Conservation (phyloP, 2,888 invertebrate genomes). For the Sepiola atlantica region DNA sequence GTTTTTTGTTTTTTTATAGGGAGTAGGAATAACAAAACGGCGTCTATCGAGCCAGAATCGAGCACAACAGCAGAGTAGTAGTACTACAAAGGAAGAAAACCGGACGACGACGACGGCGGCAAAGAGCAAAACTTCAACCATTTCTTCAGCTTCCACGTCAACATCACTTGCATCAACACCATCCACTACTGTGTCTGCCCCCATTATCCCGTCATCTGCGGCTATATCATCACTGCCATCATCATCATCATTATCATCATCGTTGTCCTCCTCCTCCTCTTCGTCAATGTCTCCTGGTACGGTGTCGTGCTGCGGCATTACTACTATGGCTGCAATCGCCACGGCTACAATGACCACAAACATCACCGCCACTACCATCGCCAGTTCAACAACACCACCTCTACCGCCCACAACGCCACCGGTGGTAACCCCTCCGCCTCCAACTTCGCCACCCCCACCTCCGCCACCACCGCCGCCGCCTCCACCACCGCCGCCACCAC, state of each 20-base stretch:
- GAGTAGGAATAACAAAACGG: neutral
- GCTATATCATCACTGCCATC: neutral
- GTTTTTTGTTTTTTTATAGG: neutral
- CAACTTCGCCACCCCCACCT: slow-evolving; percentile 51
- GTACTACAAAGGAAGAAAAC: slow-evolving; percentile 33
- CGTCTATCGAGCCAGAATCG: slow-evolving; percentile 39
- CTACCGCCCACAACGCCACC: slow-evolving; percentile 47
- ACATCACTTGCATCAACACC: slow-evolving; percentile 13
- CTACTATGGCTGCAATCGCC: neutral
- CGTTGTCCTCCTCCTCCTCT: neutral
- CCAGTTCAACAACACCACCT: neutral
- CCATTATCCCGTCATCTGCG: neutral
- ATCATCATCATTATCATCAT: neutral
- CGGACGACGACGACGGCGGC: neutral
- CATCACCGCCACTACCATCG: neutral
- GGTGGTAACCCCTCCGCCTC: neutral
- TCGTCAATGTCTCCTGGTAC: neutral
- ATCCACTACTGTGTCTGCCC: neutral
- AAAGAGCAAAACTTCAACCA: slow-evolving; percentile 34
- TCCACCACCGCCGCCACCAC: slow-evolving; percentile 49
- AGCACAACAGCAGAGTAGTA: slow-evolving; percentile 23
- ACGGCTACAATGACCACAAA: neutral
- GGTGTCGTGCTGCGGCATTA: neutral
- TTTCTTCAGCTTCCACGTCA: slow-evolving; percentile 40
- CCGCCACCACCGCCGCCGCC: slow-evolving; percentile 52